Conservation (phyloP, 2,113 vertebrate species). For the Melanotaenia duboulayi region DNA sequence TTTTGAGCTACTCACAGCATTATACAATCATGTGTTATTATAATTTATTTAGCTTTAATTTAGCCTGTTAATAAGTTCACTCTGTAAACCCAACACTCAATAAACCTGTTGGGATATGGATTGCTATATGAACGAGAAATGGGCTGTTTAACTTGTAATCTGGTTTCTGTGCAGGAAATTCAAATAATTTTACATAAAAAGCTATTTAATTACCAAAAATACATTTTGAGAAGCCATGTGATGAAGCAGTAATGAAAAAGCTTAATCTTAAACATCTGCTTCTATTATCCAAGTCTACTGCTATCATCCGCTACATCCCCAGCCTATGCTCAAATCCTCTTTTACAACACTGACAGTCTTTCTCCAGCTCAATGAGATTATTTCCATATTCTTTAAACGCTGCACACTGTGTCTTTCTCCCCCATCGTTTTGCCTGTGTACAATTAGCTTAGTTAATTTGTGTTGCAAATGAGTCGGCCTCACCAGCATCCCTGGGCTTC, state of each 20-base stretch:
- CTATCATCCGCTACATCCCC: conserved; percentile 57
- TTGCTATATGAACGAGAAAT: conserved; percentile 55
- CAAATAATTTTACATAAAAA: conserved; percentile 56
- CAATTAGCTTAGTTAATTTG: conserved; percentile 76
- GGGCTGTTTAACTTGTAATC: conserved; percentile 51
- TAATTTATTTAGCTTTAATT: background rate
- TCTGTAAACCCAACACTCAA: conserved; percentile 1
- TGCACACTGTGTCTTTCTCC: conserved; percentile 49
- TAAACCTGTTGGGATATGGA: conserved; percentile 16
- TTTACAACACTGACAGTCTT: conserved; percentile 71
- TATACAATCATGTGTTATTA: background rate
- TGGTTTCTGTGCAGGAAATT: conserved; percentile 50
- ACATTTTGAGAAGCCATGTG: conserved; percentile 54
- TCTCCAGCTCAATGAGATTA: conserved; percentile 73
- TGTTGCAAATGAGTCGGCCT: conserved; percentile 67
- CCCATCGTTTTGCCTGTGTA: conserved; percentile 56
- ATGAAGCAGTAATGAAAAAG: conserved; percentile 66
- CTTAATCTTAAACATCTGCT: conserved; percentile 69
- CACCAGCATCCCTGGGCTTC: conserved; percentile 54
- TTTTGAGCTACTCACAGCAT: no score
- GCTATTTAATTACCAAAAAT: conserved; percentile 65
- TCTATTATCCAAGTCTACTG: conserved; percentile 50
- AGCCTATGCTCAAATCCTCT: conserved; percentile 61
- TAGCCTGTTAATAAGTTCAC: background rate
- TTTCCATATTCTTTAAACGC: conserved; percentile 76